phyloP scores from a whole-genome alignment of 2,113 vertebrate genomes.

The Paratilapia polleni region DNA sequence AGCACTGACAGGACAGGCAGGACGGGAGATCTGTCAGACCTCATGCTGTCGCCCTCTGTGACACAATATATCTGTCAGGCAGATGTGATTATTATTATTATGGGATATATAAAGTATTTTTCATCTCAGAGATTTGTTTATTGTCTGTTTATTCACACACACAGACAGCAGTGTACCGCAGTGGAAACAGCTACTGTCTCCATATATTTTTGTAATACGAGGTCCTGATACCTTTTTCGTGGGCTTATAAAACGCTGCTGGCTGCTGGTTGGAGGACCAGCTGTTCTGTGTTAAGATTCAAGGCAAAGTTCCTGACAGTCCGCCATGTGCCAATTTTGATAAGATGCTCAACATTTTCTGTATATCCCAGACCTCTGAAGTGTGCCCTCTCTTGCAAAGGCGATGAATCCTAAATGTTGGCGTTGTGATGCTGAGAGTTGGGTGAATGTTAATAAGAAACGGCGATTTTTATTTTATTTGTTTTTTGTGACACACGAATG shows the following conservation, averaged over 20 bases:
- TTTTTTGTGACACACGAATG: neutral
- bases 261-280: neutral
- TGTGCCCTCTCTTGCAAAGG: neutral
- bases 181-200: neutral
- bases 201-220: neutral
- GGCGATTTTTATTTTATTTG: no score
- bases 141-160: no score
- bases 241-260: neutral
- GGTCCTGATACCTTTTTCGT: neutral
- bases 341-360: neutral
- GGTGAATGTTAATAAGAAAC: no score
- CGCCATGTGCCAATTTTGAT: neutral
- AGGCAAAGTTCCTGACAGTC: neutral
- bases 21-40: no score
- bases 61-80: no score
- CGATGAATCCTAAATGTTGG: neutral
- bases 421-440: no score
- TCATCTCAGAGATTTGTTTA: no score
- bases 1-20: no score
- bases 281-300: neutral
- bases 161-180: no score
- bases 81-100: no score
- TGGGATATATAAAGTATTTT: no score
- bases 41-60: no score
- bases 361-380: neutral